Base-by-base conservation (phyloP, 35 echinoderm and acorn worm genomes). In the Eucidaris tribuloides region DNA sequence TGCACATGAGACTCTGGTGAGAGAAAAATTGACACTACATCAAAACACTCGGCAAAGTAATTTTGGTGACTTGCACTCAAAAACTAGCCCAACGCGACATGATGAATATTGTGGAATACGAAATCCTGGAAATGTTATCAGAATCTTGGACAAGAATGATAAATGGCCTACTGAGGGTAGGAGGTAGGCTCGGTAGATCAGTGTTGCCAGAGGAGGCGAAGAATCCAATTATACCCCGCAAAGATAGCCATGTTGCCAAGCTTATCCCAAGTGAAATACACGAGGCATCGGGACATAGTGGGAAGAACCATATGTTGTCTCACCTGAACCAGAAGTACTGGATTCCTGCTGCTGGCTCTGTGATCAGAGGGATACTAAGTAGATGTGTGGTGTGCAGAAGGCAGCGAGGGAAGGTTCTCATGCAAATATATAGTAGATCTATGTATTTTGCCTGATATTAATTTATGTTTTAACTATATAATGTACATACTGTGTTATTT, bases 171-270 rank as follows among this genome's bases (percentile, higher is more conserved):
- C 42, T 88, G 35, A 58, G 78, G 25, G 78, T 88, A 31, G 86
- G 86, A 50, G 86, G 86, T 30, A 45, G 86, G 5, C 45, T 81
- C n/a, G 71, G 46, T 45, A 42, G 42, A 49, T 56, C 86, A 19
- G 32, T 34, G 2, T 15, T 88, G 19, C 60, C 86, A 32, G 40
- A 30, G 13, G 59, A 88, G 32, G 62, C 60, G 3, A 88, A 81
- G 32, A 39, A 49, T 39, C 76, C 76, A 7, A 45, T 71, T 1
- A 68, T 88, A 15, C 41, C 81, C 33, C 86, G 76, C 13, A 80
- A 81, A 68, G 41, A 44, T 4, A 39, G 27, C 6, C 40, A 30
- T 0, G 77, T 88, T 19, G 17, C 86, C 0, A 41, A 20, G 1
- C 24, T 85, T 5, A 85, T 85, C 20, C 25, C 76, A 11, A 0